Base-by-base conservation (phyloP, 1,140 invertebrate species). In the Cherax quadricarinatus region DNA sequence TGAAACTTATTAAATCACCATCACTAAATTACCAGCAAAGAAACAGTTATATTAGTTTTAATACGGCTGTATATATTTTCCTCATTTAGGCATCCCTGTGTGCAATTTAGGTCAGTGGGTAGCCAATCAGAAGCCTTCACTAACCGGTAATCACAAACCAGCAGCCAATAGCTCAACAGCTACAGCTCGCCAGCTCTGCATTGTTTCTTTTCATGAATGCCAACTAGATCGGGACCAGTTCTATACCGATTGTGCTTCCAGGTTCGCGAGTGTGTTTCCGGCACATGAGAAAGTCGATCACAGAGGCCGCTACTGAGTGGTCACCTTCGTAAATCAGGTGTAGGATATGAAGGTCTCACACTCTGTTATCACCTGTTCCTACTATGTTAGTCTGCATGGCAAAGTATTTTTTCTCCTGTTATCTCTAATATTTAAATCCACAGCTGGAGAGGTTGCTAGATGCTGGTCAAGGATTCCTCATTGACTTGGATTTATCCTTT, bases 61-160 rank as follows among this genome's bases (percentile, higher is more conserved):
- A 41, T 41, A 41, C 30, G 30, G 30, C 30, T 41, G 30, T 41
- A 41, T 41, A 41, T 41, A 1, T 9, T 57, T 57, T 7, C 53
- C 53, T 57, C 9, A 57, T 57, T 10, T 9, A 57, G 62, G 70
- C 60, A 85, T 57, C 83, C 83, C 83, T 10, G 60, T 48, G 24
- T 85, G 83, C 60, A 60, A 85, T 85, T 62, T 85, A 62, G 83
- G 83, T 85, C 83, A 85, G 62, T 70, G 83, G 83, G 83, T 70
- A 57, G 62, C 83, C 83, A 85, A 70, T 85, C 49, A 57, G 24
- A 12, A 18, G 9, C 6, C 57, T 62, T 62, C n/a, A 62, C 51
- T n/a, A 30, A 70, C 60, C 83, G 60, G 83, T 70, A n/a, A n/a
- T 24, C 49, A 62, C 62, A 84, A 84, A n/a, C 53, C 82, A 9